A percentile compares a stretch with the other conserved stretches of the same genome.
Evolutionary conservation across 1,140 invertebrate species (phyloP).

Genomic region (Papilio xuthus): DNA sequence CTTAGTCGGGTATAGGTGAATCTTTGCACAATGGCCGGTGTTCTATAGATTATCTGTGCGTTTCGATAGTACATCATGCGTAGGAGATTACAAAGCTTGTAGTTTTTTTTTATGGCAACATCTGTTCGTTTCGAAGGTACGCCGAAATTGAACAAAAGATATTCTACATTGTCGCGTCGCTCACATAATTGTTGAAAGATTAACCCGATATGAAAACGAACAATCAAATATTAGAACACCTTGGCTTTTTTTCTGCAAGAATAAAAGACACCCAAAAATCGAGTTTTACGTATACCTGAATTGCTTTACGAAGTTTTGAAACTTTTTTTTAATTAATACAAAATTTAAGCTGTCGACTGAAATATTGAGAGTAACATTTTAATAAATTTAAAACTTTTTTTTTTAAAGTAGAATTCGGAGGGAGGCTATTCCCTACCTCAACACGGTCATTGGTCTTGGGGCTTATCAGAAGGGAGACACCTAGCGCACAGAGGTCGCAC

Average conservation of each 20-base stretch:
- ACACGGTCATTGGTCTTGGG: conserved; percentile 37
- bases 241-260: conserved; percentile 63
- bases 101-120: conserved; percentile 71
- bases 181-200: conserved; percentile 75
- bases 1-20: conserved; percentile 61
- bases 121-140: conserved; percentile 62
- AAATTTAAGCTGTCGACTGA: neutral
- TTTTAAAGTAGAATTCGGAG: neutral
- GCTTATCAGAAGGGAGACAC: conserved; percentile 21
- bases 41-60: conserved; percentile 65
- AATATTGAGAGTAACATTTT: neutral
- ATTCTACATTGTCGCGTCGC: conserved; percentile 58
- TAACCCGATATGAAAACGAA: conserved; percentile 71
- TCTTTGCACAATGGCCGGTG: conserved; percentile 73
- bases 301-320: neutral
- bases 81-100: conserved; percentile 70
- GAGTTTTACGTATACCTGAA: conserved; percentile 2
- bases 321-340: neutral
- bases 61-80: conserved; percentile 71
- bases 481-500: conserved; percentile 29
- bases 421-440: conserved; percentile 32
- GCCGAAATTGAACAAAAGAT: conserved; percentile 62
- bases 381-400: too few relatives aligned
- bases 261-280: conserved; percentile 45
- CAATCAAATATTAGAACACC: conserved; percentile 70